phyloP scores from a whole-genome alignment of 2,888 invertebrate species.

The Microctonus brassicae region DNA sequence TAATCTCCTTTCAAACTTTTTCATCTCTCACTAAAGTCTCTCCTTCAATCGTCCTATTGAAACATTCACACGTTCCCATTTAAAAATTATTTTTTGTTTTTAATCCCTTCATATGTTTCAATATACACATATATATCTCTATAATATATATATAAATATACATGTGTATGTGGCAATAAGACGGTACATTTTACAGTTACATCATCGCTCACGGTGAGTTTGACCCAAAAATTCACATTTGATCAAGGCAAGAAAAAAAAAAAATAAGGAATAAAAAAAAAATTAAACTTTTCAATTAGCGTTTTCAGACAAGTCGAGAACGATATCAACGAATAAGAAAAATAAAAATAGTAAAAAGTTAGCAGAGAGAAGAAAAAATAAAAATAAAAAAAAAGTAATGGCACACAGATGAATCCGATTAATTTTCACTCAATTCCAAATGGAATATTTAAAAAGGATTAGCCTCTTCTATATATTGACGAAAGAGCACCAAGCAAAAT shows the following conservation, averaged over 20 bases:
- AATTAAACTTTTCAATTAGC: constrained; percentile 15
- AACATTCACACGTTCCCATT: constrained; percentile 14
- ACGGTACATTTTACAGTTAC: not conserved
- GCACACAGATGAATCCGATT: constrained; percentile 48
- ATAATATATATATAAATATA: not conserved
- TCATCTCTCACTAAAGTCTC: not conserved
- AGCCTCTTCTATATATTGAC: constrained; percentile 41
- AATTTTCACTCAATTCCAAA: constrained; percentile 55
- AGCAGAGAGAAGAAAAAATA: not conserved
- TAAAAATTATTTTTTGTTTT: not conserved
- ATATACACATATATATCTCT: not conserved
- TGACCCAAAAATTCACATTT: constrained; percentile 10
- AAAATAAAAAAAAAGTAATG: not conserved
- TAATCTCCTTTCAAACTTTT: not conserved
- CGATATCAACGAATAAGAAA: not conserved
- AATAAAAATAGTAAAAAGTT: not conserved
- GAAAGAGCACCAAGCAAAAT: constrained; percentile 33
- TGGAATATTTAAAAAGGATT: constrained; percentile 58
- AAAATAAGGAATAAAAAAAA: not conserved
- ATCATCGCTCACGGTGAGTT: constrained; percentile 1
- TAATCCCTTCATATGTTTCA: not conserved
- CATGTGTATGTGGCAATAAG: not conserved
- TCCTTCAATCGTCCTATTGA: constrained; percentile 8
- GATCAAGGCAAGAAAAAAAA: not conserved
- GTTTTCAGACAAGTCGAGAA: not conserved